phyloP scores from a whole-genome alignment of 2,113 vertebrate genomes.

The Dasyprocta punctata region DNA sequence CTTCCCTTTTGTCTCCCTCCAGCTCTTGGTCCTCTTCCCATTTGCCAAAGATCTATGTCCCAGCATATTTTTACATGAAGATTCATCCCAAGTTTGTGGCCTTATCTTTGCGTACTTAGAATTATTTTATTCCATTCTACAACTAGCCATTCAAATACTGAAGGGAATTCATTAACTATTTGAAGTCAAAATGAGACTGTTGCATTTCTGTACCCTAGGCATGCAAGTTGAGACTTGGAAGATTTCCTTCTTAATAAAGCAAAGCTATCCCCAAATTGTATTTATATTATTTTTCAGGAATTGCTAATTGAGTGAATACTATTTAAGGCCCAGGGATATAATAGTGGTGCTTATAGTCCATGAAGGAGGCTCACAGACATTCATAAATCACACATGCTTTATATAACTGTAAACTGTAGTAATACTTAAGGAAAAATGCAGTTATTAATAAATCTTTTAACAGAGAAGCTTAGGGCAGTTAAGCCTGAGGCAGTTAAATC shows the following conservation, averaged over 20 bases:
- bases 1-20: neutral
- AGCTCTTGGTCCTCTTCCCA: neutral
- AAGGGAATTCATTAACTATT: neutral
- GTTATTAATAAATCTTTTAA: neutral
- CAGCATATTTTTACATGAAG: neutral
- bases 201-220: neutral
- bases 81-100: neutral
- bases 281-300: slow-evolving; percentile 13
- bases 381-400: neutral
- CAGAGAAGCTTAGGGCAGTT: neutral
- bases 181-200: slow-evolving; percentile 8
- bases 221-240: neutral
- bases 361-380: neutral
- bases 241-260: neutral
- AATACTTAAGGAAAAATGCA: neutral
- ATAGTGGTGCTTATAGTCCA: neutral
- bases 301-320: neutral
- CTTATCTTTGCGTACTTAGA: neutral
- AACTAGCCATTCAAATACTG: neutral
- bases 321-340: neutral
- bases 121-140: neutral
- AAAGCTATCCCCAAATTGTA: neutral
- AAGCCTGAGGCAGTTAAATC: neutral
- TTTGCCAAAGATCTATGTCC: neutral
- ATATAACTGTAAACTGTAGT: neutral